These are phyloP conservation scores for Daphoenositta chrysoptera DNA, from an alignment of 2,113 vertebrate species.

Conservation along the genomic window DNA sequence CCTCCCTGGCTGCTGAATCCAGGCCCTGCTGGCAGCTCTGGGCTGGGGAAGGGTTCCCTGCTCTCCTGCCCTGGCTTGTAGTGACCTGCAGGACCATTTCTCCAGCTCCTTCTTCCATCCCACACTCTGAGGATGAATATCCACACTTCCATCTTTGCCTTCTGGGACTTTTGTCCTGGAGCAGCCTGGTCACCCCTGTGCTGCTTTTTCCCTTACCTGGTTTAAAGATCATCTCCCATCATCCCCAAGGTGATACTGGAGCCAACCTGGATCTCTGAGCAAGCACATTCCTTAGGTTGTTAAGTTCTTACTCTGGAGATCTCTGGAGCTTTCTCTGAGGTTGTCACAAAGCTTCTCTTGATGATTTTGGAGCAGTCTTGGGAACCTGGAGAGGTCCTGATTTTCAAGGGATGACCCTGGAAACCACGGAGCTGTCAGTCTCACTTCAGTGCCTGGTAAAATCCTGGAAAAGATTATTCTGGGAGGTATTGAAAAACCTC, in stretches of 20 bases:
- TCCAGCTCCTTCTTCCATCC: neutral
- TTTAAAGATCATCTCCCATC: neutral
- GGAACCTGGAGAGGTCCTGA: neutral
- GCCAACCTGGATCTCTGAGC: neutral
- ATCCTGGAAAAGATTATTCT: neutral
- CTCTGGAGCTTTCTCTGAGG: neutral
- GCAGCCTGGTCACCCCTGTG: fast-evolving
- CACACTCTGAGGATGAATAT: too few relatives aligned
- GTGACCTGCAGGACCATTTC: neutral
- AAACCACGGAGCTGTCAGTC: neutral
- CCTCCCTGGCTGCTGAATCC: neutral
- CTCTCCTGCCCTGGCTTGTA: neutral
- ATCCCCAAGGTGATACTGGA: fast-evolving
- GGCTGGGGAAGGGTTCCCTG: neutral
- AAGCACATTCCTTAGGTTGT: neutral
- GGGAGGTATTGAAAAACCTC: neutral
- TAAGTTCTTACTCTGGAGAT: neutral
- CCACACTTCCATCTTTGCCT: neutral
- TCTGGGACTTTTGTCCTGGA: neutral
- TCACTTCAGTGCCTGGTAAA: neutral
- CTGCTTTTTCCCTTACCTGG: neutral
- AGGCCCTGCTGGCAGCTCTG: neutral
- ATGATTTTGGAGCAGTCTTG: neutral
- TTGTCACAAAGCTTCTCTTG: neutral
- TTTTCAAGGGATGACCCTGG: neutral